Percentiles rank a stretch among this genome's conserved stretches.
These are phyloP conservation scores for Cichlasoma orientale DNA, from an alignment of 2,797 vertebrate genomes.

Conservation along the genomic window DNA sequence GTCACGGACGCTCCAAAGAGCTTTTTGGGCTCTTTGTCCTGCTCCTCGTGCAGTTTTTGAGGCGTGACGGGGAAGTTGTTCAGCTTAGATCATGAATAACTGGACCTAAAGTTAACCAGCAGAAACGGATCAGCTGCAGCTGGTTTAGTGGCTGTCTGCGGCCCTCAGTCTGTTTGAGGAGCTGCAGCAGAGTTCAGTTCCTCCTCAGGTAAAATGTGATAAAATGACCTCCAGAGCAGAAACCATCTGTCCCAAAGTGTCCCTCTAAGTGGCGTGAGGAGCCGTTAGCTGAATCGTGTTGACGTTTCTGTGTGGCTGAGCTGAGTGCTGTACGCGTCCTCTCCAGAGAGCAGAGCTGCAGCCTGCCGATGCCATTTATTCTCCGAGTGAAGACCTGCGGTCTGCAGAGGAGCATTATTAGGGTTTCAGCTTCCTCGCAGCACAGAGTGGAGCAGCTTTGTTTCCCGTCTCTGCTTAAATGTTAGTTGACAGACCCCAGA, in stretches of 20 bases:
- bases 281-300: background rate
- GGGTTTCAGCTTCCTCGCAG: background rate
- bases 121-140: background rate
- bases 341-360: background rate
- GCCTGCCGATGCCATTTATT: background rate
- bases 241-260: background rate
- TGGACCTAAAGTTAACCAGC: too few species aligned
- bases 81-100: background rate
- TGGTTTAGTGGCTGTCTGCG: background rate
- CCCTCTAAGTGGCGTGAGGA: background rate
- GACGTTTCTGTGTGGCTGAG: conserved; percentile 16
- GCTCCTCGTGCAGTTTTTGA: background rate
- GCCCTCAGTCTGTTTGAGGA: background rate
- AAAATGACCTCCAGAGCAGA: background rate
- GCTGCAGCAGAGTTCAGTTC: background rate
- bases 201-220: background rate
- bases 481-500: fast-evolving
- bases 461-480: fast-evolving
- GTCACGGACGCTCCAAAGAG: too few species aligned
- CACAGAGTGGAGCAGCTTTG: background rate
- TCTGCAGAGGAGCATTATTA: background rate
- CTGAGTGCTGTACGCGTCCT: conserved; percentile 1
- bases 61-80: background rate
- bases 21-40: fast-evolving
- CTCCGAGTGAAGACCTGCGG: background rate